Percentiles rank a stretch among this genome's conserved stretches.
phyloP scores from a whole-genome alignment of 2,888 invertebrate species.

The Horisme vitalbata region DNA sequence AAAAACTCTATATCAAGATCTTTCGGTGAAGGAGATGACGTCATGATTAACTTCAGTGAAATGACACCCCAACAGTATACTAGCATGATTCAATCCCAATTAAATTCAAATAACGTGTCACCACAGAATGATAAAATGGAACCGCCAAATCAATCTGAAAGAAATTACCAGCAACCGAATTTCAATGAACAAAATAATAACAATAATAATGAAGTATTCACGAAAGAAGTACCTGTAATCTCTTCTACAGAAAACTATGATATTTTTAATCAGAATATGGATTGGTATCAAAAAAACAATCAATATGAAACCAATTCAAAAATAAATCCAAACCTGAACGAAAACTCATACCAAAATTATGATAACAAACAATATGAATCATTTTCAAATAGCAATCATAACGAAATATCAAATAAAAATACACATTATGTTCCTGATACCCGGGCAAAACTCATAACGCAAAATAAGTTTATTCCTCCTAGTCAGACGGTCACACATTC shows the following conservation, averaged over 20 bases:
- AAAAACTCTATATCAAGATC: conserved; percentile 75
- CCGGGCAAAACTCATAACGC: conserved; percentile 52
- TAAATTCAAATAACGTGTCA: conserved; percentile 40
- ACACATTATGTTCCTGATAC: conserved; percentile 28
- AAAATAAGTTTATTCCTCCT: conserved; percentile 51
- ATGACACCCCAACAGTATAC: conserved; percentile 73
- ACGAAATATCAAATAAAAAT: conserved; percentile 23
- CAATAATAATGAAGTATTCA: no score
- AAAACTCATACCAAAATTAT: conserved; percentile 19
- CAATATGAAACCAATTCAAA: conserved; percentile 4
- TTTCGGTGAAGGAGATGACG: conserved; percentile 64
- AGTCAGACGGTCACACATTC: conserved; percentile 58
- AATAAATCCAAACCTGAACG: conserved; percentile 7
- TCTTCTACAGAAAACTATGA: conserved; percentile 20
- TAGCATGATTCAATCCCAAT: conserved; percentile 61
- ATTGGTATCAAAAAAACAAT: conserved; percentile 27
- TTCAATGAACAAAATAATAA: conserved; percentile 17
- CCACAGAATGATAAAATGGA: conserved; percentile 31
- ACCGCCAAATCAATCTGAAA: conserved; percentile 15
- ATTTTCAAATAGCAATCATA: conserved; percentile 6
- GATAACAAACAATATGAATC: background rate
- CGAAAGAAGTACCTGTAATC: conserved; percentile 5
- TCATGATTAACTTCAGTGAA: conserved; percentile 71
- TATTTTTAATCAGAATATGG: conserved; percentile 10
- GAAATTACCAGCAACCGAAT: conserved; percentile 23